Conservation (phyloP, 2,113 vertebrate genomes). For the Rafetus swinhoei region DNA sequence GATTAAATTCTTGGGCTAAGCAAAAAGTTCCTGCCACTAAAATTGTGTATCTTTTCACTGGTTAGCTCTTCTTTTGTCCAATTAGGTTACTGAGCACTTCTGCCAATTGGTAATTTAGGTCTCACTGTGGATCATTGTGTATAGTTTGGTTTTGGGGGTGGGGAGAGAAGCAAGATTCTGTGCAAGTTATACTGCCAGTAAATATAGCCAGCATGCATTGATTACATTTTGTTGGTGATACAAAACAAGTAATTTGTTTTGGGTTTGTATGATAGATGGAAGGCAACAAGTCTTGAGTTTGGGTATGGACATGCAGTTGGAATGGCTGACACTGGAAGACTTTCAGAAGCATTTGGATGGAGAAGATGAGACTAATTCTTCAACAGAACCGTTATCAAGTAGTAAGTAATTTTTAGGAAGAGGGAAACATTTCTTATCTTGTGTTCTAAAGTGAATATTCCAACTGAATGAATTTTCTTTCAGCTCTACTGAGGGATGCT, state of each 20-base stretch:
- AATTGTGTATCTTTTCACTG: not conserved
- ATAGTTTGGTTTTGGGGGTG: not conserved
- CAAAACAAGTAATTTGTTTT: not conserved
- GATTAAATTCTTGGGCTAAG: not conserved
- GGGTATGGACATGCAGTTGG: constrained; percentile 94
- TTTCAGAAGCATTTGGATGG: constrained; percentile 97
- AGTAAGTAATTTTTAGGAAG: constrained; percentile 80
- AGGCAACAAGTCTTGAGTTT: constrained; percentile 85
- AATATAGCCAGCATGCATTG: not conserved
- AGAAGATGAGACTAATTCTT: constrained; percentile 86
- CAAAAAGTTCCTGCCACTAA: not conserved
- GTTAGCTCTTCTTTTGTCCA: not conserved
- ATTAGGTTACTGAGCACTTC: not conserved
- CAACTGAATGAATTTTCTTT: constrained; percentile 30
- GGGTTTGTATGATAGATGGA: constrained; percentile 37
- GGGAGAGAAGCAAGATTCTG: not conserved
- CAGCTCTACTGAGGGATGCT: constrained; percentile 92
- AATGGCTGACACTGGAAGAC: constrained; percentile 96
- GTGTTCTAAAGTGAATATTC: not conserved
- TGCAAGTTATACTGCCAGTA: not conserved
- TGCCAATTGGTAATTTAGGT: not conserved
- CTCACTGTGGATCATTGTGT: not conserved
- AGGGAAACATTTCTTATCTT: not conserved
- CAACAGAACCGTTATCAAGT: constrained; percentile 81
- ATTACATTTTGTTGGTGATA: not conserved